Percentiles rank a stretch among this genome's conserved stretches.
Conservation (phyloP, 1,140 invertebrate genomes). For the Penaeus chinensis region DNA sequence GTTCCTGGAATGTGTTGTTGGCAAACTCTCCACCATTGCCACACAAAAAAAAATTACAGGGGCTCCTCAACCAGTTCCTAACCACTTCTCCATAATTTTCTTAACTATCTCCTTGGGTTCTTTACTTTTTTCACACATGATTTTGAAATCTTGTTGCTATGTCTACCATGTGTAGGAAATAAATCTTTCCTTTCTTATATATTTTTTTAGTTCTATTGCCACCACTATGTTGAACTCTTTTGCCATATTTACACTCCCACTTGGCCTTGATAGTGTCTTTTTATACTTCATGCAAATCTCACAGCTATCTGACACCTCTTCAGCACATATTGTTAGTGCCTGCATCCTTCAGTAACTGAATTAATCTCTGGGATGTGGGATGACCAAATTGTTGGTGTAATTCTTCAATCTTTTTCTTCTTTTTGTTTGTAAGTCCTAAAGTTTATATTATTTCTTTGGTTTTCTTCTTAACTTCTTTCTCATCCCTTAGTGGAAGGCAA, state of each 20-base stretch:
- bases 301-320: neutral
- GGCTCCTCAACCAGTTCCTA: neutral
- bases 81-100: conserved; percentile 1
- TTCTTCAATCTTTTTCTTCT: neutral
- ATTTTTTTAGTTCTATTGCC: neutral
- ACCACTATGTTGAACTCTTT: neutral
- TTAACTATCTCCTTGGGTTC: neutral
- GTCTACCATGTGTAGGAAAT: conserved; percentile 11
- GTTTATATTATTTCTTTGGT: neutral
- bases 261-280: neutral
- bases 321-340: neutral
- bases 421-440: neutral
- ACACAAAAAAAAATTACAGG: neutral
- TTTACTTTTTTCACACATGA: conserved; percentile 18
- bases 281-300: neutral
- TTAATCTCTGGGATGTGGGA: no score
- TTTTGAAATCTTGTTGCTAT: conserved; percentile 6
- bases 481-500: neutral
- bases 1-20: neutral
- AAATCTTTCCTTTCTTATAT: conserved; percentile 9
- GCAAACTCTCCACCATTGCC: no score
- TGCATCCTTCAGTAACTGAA: no score
- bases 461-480: neutral
- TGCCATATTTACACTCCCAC: neutral
- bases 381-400: no score